Conservation (phyloP, 2,113 vertebrate genomes). For the Pardalotus punctatus region DNA sequence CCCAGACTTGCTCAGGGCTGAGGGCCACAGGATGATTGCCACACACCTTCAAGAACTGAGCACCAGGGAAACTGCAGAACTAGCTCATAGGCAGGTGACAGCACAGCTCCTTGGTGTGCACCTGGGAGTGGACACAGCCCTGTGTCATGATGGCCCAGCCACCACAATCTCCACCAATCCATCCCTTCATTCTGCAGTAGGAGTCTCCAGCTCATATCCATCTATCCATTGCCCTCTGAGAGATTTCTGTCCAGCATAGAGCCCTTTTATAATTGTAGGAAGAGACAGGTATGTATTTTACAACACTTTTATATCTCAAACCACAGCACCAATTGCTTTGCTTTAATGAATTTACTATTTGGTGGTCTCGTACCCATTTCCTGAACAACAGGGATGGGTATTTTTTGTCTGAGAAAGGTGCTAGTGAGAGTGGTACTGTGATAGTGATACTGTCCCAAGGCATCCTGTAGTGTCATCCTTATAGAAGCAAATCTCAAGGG, state of each 20-base stretch:
- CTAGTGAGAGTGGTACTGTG: not conserved
- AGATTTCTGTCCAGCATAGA: not conserved
- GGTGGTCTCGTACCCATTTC: not conserved
- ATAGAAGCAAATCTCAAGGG: not conserved
- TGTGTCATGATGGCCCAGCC: accelerated
- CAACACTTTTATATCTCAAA: not conserved
- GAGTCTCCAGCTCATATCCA: not conserved
- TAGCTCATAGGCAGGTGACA: not conserved
- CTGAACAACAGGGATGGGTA: not conserved
- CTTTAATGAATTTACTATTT: not conserved
- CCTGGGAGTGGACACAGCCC: not conserved
- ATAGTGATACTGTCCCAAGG: not conserved
- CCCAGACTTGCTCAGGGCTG: not conserved
- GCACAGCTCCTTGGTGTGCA: not conserved
- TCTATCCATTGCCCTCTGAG: not conserved
- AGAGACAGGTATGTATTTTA: not conserved
- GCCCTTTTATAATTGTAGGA: not conserved
- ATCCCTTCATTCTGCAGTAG: not conserved
- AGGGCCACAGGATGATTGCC: not conserved
- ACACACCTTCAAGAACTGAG: not conserved
- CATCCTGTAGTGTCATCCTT: not conserved
- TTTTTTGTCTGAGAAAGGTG: not conserved
- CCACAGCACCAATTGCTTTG: not conserved
- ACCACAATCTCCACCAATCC: not conserved
- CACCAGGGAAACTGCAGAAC: not conserved